Percentiles rank a stretch among this genome's conserved stretches.
Evolutionary conservation across 2,888 invertebrate species (phyloP).

Genomic region (Apeira syringaria): DNA sequence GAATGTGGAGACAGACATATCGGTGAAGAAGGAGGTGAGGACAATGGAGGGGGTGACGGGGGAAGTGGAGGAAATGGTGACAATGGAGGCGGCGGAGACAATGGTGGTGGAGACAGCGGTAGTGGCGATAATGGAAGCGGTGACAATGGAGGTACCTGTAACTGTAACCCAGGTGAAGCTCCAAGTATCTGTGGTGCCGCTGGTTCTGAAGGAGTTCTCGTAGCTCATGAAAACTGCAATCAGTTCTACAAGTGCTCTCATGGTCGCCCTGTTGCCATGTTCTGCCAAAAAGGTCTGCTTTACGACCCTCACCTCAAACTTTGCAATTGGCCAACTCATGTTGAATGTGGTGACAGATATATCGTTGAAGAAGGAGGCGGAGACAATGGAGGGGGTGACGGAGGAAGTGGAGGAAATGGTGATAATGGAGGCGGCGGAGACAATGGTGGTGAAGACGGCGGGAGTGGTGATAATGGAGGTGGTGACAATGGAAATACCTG

Average conservation of each 20-base stretch:
- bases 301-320: conserved; percentile 28
- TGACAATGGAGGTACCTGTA: conserved; percentile 17
- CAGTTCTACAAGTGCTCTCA: conserved; percentile 40
- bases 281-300: conserved; percentile 17
- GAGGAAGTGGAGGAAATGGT: conserved; percentile 9
- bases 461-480: background rate
- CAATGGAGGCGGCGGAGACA: conserved; percentile 14
- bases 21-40: conserved; percentile 15
- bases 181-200: conserved; percentile 34
- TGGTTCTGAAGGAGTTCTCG: conserved; percentile 35
- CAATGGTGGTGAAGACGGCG: background rate
- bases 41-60: conserved; percentile 6
- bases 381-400: conserved; percentile 6
- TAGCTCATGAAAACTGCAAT: conserved; percentile 44
- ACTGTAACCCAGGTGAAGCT: conserved; percentile 34
- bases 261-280: conserved; percentile 21
- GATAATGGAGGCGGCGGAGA: background rate
- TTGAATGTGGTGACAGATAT: conserved; percentile 39
- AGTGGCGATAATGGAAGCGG: conserved; percentile 13
- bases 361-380: conserved; percentile 23
- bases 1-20: conserved; percentile 38
- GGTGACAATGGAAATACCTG: background rate
- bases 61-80: conserved; percentile 16
- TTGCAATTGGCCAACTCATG: conserved; percentile 40
- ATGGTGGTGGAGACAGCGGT: conserved; percentile 7